Conservation (phyloP, 2,113 vertebrate species). For the Mola mola region DNA sequence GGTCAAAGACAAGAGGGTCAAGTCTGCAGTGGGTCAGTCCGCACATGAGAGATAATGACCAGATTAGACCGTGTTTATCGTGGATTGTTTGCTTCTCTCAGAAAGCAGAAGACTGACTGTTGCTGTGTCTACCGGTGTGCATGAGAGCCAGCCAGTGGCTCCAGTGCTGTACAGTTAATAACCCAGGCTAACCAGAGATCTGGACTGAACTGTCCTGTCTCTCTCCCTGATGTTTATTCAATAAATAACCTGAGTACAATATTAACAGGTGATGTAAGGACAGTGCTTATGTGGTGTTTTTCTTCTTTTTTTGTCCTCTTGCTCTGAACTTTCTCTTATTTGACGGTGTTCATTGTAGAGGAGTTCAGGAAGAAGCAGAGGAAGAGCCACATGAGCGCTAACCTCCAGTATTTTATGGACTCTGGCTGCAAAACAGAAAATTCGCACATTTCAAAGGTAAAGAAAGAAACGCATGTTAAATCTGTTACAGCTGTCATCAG, state of each 20-base stretch:
- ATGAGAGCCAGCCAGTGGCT: too few species aligned
- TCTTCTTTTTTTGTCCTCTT: neutral
- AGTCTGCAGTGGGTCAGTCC: slow-evolving; percentile 77
- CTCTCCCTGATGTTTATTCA: too few species aligned
- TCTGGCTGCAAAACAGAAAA: slow-evolving; percentile 35
- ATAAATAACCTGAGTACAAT: neutral
- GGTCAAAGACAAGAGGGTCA: slow-evolving; percentile 80
- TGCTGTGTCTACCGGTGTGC: neutral
- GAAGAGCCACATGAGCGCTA: slow-evolving; percentile 69
- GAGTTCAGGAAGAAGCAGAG: slow-evolving; percentile 78
- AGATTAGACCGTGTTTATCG: too few species aligned
- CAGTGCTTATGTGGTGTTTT: neutral
- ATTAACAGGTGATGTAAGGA: neutral
- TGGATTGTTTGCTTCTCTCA: too few species aligned
- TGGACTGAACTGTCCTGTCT: too few species aligned
- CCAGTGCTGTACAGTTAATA: too few species aligned
- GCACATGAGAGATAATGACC: too few species aligned
- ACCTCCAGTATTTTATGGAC: slow-evolving; percentile 76
- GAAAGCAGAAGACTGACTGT: neutral
- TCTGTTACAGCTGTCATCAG: too few species aligned
- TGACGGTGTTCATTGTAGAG: slow-evolving; percentile 57
- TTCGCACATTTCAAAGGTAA: slow-evolving; percentile 70
- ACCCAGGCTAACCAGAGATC: too few species aligned
- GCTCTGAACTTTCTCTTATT: neutral
- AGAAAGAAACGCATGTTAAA: fast-evolving